Percentiles rank a stretch among this genome's conserved stretches.
These are phyloP conservation scores for Drosophila bifasciata DNA, from an alignment of 1,140 invertebrate species.

Conservation along the genomic window DNA sequence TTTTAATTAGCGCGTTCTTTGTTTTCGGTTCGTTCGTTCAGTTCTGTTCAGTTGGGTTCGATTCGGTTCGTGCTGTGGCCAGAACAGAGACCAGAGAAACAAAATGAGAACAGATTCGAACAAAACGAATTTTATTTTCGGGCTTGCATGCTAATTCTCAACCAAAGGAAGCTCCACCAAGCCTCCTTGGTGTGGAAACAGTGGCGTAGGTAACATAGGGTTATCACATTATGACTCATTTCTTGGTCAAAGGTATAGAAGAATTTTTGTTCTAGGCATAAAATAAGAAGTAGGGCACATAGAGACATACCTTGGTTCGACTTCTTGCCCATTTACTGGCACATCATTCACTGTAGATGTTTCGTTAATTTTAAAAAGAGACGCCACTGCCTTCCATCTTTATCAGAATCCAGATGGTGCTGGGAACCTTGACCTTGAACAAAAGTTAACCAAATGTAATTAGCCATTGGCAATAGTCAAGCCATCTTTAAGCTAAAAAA, in stretches of 20 bases:
- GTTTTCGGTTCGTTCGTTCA: constrained; percentile 80
- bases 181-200: constrained; percentile 15
- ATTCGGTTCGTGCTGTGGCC: constrained; percentile 9
- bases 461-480: constrained; percentile 8
- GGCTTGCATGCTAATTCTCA: constrained; percentile 47
- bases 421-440: constrained; percentile 19
- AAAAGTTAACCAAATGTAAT: constrained; percentile 7
- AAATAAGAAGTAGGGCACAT: no score
- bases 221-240: no score
- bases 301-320: no score
- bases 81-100: constrained; percentile 28
- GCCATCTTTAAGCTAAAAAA: no score
- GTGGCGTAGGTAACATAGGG: constrained; percentile 11
- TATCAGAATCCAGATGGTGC: constrained; percentile 23
- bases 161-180: not conserved
- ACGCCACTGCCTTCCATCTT: constrained; percentile 2
- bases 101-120: constrained; percentile 54
- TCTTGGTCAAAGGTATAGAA: no score
- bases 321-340: no score
- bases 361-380: no score
- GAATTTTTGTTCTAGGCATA: no score
- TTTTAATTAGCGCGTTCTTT: constrained; percentile 83
- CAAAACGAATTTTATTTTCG: constrained; percentile 46
- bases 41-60: constrained; percentile 45
- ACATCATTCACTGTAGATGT: no score